phyloP scores from a whole-genome alignment of 2,113 vertebrate genomes.

The Deroptyus accipitrinus region DNA sequence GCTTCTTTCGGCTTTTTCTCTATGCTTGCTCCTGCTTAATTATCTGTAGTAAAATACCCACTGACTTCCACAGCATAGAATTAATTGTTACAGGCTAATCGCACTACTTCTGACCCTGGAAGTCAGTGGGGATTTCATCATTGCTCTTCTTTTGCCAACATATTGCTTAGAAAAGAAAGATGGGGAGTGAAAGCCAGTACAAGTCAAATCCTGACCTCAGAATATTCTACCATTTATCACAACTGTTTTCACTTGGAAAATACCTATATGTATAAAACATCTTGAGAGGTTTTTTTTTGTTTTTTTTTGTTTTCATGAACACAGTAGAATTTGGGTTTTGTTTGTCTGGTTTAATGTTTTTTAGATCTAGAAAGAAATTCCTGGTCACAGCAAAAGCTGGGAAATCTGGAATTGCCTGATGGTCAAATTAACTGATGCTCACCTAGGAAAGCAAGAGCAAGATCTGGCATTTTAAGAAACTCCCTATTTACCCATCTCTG shows the following conservation, averaged over 20 bases:
- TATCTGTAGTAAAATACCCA: background rate
- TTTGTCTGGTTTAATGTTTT: background rate
- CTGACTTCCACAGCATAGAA: background rate
- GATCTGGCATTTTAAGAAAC: background rate
- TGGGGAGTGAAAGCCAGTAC: background rate
- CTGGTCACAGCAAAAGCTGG: background rate
- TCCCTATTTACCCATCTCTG: background rate
- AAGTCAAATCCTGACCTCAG: background rate
- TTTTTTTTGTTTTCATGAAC: background rate
- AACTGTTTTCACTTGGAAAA: background rate
- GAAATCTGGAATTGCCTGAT: background rate
- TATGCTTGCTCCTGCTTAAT: background rate
- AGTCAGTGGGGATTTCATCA: background rate
- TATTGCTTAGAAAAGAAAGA: background rate
- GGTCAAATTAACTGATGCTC: background rate
- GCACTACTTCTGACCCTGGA: background rate
- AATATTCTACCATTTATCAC: background rate
- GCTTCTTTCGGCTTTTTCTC: background rate
- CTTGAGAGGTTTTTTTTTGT: background rate
- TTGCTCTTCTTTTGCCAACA: background rate
- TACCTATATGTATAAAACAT: background rate
- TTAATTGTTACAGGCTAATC: background rate
- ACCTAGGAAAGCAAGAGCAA: background rate
- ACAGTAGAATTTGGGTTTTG: background rate
- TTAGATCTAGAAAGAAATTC: background rate